phyloP scores from a whole-genome alignment of 2,888 invertebrate species.

The Bombyx huttoni region DNA sequence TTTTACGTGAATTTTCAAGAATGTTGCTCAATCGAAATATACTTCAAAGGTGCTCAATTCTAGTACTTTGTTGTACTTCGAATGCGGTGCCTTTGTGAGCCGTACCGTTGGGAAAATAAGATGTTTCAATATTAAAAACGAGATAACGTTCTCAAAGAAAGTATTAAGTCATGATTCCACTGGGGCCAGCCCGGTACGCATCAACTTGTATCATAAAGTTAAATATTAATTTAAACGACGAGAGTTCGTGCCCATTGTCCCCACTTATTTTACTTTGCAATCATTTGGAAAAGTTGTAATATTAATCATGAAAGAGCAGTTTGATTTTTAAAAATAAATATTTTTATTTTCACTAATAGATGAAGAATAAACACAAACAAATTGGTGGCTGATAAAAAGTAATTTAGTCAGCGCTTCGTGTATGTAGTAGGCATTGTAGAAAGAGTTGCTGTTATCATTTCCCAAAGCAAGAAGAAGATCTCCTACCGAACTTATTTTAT shows the following conservation, averaged over 20 bases:
- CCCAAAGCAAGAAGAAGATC: no score
- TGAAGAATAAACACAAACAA: no score
- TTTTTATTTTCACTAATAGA: no score
- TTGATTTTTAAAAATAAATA: background rate
- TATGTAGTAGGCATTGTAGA: no score
- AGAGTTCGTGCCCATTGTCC: conserved; percentile 37
- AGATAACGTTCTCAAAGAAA: conserved; percentile 67
- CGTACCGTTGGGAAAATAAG: conserved; percentile 47
- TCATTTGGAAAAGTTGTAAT: background rate
- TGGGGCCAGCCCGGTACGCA: conserved; percentile 56
- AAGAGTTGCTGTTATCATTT: no score
- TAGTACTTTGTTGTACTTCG: conserved; percentile 5
- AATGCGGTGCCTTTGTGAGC: conserved; percentile 38
- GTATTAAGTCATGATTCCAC: conserved; percentile 63
- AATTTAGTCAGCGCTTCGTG: no score
- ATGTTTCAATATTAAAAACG: conserved; percentile 64
- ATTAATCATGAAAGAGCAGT: background rate
- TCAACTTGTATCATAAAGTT: conserved; percentile 62
- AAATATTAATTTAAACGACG: conserved; percentile 58
- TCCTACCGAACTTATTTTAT: no score
- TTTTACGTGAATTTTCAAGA: background rate
- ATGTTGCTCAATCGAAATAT: background rate
- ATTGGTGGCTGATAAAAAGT: no score
- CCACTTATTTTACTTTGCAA: background rate
- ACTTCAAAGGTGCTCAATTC: conserved; percentile 2